phyloP scores from a whole-genome alignment of 2,888 invertebrate species.

The Rotaria sp. region DNA sequence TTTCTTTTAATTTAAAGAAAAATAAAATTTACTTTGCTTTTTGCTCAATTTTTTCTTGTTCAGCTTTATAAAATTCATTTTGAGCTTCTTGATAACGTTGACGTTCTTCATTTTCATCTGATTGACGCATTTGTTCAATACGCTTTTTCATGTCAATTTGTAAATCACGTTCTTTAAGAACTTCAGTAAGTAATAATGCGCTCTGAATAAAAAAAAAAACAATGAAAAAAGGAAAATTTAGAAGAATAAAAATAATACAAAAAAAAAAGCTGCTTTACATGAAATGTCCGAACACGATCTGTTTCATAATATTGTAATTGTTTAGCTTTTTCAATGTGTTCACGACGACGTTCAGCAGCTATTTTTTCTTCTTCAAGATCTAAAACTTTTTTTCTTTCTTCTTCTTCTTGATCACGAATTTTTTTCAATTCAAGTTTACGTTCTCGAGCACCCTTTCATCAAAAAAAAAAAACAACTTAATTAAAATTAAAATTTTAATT shows the following conservation, averaged over 20 bases:
- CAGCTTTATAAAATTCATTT: constrained; percentile 2
- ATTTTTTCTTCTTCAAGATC: constrained; percentile 54
- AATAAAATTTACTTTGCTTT: constrained; percentile 46
- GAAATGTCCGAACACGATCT: constrained; percentile 54
- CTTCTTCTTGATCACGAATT: constrained; percentile 51
- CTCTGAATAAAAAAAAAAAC: constrained; percentile 45
- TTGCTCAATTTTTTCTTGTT: constrained; percentile 44
- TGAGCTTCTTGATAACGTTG: background rate
- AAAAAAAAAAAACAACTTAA: background rate
- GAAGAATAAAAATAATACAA: background rate
- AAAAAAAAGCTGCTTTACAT: constrained; percentile 47
- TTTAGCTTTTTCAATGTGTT: constrained; percentile 55
- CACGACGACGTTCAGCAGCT: constrained; percentile 51
- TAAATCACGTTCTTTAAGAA: constrained; percentile 55
- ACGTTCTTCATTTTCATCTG: background rate
- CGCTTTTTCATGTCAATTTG: constrained; percentile 53
- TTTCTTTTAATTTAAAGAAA: constrained; percentile 45
- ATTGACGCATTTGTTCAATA: constrained; percentile 12
- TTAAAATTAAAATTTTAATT: no score
- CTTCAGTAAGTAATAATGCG: constrained; percentile 53
- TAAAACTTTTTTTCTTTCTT: constrained; percentile 49
- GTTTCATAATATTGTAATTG: constrained; percentile 55
- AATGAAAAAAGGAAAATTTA: background rate
- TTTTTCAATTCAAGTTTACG: constrained; percentile 53
- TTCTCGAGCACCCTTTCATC: constrained; percentile 50